Percentiles rank a stretch among this genome's conserved stretches.
phyloP scores from a whole-genome alignment of 2,888 invertebrate genomes.

The Artemia sp. region DNA sequence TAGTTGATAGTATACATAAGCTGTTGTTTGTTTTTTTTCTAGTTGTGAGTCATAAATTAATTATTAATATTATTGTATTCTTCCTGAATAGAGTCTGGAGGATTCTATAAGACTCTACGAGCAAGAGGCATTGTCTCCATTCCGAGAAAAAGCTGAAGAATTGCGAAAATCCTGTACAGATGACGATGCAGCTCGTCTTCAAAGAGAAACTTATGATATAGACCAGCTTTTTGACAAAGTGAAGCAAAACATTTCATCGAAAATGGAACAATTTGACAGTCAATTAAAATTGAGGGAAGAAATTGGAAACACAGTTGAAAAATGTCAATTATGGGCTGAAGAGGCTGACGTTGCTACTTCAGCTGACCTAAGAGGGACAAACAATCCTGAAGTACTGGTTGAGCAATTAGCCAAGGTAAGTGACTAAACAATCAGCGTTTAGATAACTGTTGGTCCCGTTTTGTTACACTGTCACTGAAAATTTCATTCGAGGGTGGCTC shows the following conservation, averaged over 20 bases:
- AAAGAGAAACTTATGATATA: conserved; percentile 41
- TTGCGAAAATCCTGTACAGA: conserved; percentile 65
- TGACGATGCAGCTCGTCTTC: conserved; percentile 33
- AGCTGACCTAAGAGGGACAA: conserved; percentile 52
- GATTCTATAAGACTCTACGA: conserved; percentile 57
- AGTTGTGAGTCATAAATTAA: background rate
- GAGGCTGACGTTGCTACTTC: conserved; percentile 74
- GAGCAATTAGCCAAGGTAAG: conserved; percentile 60
- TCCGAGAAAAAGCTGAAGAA: conserved; percentile 53
- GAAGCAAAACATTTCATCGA: conserved; percentile 52
- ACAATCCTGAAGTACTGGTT: conserved; percentile 61
- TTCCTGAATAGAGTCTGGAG: conserved; percentile 41
- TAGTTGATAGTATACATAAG: no score
- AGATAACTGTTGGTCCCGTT: no score
- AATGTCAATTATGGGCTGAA: conserved; percentile 70
- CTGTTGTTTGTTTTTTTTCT: conserved; percentile 4
- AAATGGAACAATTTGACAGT: conserved; percentile 50
- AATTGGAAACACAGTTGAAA: conserved; percentile 62
- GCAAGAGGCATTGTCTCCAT: conserved; percentile 52
- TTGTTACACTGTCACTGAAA: no score
- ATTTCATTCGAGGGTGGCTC: no score
- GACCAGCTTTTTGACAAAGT: conserved; percentile 52
- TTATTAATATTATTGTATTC: conserved; percentile 20
- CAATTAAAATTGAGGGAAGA: conserved; percentile 56
- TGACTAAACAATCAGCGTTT: no score